These are phyloP conservation scores for Belonocnema kinseyi DNA, from an alignment of 1,140 invertebrate species.

Conservation along the genomic window DNA sequence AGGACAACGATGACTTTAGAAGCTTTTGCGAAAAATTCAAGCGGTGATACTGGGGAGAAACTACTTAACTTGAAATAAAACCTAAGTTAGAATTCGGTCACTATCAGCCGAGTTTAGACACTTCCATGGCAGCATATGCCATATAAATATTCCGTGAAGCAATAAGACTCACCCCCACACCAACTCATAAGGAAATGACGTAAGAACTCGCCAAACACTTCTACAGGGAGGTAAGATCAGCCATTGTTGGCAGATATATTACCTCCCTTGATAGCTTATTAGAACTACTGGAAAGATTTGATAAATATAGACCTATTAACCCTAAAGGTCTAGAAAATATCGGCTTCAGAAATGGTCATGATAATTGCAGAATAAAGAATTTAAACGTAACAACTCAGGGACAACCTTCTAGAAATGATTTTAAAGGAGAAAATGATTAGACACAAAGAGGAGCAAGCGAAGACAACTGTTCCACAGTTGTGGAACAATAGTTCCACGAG, in stretches of 20 bases:
- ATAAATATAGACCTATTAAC: background rate
- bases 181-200: conserved; percentile 9
- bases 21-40: conserved; percentile 27
- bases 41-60: conserved; percentile 33
- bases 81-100: conserved; percentile 36
- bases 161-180: conserved; percentile 24
- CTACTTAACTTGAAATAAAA: conserved; percentile 26
- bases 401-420: too few relatives aligned
- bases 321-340: background rate
- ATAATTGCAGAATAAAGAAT: background rate
- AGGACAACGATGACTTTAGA: background rate
- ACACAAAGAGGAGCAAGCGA: background rate
- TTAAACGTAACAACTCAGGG: background rate
- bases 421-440: background rate
- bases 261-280: background rate
- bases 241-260: background rate
- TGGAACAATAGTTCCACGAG: background rate
- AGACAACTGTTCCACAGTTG: background rate
- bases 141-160: conserved; percentile 31
- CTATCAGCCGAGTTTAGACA: background rate
- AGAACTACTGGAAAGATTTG: background rate
- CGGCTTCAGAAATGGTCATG: background rate
- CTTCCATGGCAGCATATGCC: background rate
- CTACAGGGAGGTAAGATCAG: background rate
- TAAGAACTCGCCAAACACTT: conserved; percentile 19